These are phyloP conservation scores for Lepisosteus osseus DNA, from an alignment of 2,113 vertebrate species.

Conservation along the genomic window DNA sequence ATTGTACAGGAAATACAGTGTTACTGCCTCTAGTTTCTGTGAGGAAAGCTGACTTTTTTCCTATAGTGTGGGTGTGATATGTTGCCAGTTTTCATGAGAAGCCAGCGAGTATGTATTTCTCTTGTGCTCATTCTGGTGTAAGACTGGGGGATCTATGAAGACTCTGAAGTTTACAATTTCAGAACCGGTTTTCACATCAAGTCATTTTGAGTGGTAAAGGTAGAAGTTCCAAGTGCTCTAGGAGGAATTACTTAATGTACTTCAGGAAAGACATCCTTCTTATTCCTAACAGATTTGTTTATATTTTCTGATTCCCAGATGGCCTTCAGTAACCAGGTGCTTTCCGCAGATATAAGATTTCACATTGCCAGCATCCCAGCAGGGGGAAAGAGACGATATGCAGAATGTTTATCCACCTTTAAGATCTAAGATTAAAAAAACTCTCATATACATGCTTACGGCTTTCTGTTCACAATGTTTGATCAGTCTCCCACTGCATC, in stretches of 20 bases:
- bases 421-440: too few relatives aligned
- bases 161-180: neutral
- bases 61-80: neutral
- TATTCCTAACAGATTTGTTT: neutral
- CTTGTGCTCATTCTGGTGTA: neutral
- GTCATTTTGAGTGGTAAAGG: neutral
- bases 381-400: too few relatives aligned
- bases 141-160: conserved; percentile 9
- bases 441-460: too few relatives aligned
- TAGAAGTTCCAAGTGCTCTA: neutral
- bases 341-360: neutral
- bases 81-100: neutral
- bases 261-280: conserved; percentile 1
- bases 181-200: conserved; percentile 21
- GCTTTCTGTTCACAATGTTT: too few relatives aligned
- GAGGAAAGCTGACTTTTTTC: neutral
- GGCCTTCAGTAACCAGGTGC: conserved; percentile 5
- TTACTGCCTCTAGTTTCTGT: too few relatives aligned
- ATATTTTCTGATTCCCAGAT: neutral
- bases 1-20: too few relatives aligned
- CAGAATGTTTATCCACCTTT: too few relatives aligned
- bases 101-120: neutral
- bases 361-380: neutral
- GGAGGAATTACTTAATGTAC: conserved; percentile 8
- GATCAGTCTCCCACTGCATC: too few relatives aligned